Base-by-base conservation (phyloP, 2,888 invertebrate species). In the Euphydryas editha region DNA sequence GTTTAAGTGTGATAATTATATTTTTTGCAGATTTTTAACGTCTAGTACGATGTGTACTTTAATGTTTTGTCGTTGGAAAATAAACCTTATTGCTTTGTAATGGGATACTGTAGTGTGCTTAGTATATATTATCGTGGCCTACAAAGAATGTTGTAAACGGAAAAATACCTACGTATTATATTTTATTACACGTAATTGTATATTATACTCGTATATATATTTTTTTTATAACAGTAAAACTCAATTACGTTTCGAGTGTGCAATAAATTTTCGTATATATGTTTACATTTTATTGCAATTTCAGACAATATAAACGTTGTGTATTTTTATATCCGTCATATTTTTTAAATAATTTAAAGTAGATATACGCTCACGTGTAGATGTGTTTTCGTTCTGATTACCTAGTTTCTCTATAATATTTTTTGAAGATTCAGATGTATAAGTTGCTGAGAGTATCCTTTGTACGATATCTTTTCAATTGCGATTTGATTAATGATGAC, bases 81-180 rank as follows among this genome's bases (percentile, higher is more conserved):
- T 58, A 18, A 18, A 13, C 49, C 17, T n/a, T 63, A 49, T 30
- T 5, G 8, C 0, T 57, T 10, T 1, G 7, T 0, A 24, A 15
- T 58, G 57, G 57, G 47, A 57, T 18, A 37, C 5, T 11, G 20
- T 2, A 24, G 51, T 10, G 24, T 37, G 56, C 30, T 13, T n/a
- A 58, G 54, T 61, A 58, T 47, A 61, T 63, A 57, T 65, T 21
- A 49, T 47, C 59, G 42, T 72, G 67, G 56, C 68, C 67, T 71
- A 68, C 62, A 71, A 71, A 72, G 72, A 71, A 72, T 72, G 72
- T 58, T 65, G 67, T 71, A 71, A 67, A 70, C 57, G 70, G 65
- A 62, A 67, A 70, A 70, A 70, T 61, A 63, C 67, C 64, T 67
- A 70, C 57, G 65, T 70, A 70, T 68, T 65, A 70, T 70, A 70